Conservation (phyloP, 2,888 invertebrate genomes). For the Apamea epomidion region DNA sequence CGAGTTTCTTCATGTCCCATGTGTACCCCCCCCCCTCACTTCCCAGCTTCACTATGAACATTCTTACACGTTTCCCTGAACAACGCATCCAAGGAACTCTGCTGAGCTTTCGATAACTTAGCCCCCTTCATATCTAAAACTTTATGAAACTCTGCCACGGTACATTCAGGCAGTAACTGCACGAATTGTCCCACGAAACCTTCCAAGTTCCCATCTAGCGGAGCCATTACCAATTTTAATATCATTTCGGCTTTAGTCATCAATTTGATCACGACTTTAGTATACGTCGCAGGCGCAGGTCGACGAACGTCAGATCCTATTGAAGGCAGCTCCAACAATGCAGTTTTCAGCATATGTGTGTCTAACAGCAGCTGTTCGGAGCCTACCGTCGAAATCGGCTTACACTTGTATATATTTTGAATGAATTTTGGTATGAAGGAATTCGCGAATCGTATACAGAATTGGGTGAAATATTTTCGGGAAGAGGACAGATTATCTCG, state of each 20-base stretch:
- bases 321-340: conserved; percentile 97
- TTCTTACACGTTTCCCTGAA: conserved; percentile 75
- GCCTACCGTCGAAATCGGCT: conserved; percentile 96
- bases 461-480: conserved; percentile 99
- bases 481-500: conserved; percentile 97
- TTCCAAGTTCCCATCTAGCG: conserved; percentile 92
- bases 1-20: neutral
- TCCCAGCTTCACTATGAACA: conserved; percentile 45
- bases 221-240: conserved; percentile 99
- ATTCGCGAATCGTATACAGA: conserved; percentile 98
- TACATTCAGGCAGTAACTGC: conserved; percentile 97
- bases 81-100: conserved; percentile 76
- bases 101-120: conserved; percentile 84
- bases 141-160: conserved; percentile 97
- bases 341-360: conserved; percentile 98
- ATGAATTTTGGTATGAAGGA: conserved; percentile 98
- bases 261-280: conserved; percentile 95
- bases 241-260: conserved; percentile 99
- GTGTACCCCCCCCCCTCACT: conserved; percentile 3
- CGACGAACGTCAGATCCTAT: conserved; percentile 96
- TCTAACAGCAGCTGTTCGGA: conserved; percentile 98
- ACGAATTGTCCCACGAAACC: conserved; percentile 97
- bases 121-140: conserved; percentile 98
- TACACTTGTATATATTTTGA: conserved; percentile 97
- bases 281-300: conserved; percentile 97